Evolutionary conservation across 2,888 invertebrate species (phyloP), one percentile per base, ranked within the genome.

Genomic region (Zootermopsis nevadensis): DNA sequence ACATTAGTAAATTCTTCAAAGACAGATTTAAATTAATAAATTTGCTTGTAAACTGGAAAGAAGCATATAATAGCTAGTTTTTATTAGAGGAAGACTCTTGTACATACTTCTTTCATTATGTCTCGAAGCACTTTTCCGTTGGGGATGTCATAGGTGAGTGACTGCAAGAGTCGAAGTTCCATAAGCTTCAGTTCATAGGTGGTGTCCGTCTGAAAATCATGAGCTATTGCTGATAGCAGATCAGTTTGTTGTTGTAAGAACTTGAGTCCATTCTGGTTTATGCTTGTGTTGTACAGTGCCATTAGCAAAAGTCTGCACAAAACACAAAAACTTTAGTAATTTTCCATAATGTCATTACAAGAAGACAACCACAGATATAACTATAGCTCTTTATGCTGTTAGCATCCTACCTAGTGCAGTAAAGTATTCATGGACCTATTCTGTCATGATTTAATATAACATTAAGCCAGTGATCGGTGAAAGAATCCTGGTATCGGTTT

Each of bases 221-320:
- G 79, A 12, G 84, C 82, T n/a, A 87, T 66, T 15, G 85, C 85
- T 22, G 79, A 48, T 24, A 87, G 83, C 55, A 87, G 80, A 15
- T 80, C 76, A 12, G 84, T 82, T 48, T 86, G 83, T 10, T 86
- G 86, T 80, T 87, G 86, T 33, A 87, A 85, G 83, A 86, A 85
- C 19, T 85, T 55, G 33, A 89, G 85, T 4, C 89, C 89, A 55
- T 86, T 86, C 48, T 88, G 87, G 85, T 89, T 89, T 82, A 90
- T 88, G 83, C 89, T 89, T 38, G 90, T 86, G 85, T 90, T 90
- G 86, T 89, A 89, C 72, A 90, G 85, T 67, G 88, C 88, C 87
- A 89, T 88, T 38, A 90, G 84, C 67, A 89, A 86, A 80, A 89
- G 86, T 85, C 83, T 80, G 74, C n/a, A 31, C 24, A 33, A 31